Base-by-base conservation (phyloP, 2,888 invertebrate genomes). In the Drosophila testacea region DNA sequence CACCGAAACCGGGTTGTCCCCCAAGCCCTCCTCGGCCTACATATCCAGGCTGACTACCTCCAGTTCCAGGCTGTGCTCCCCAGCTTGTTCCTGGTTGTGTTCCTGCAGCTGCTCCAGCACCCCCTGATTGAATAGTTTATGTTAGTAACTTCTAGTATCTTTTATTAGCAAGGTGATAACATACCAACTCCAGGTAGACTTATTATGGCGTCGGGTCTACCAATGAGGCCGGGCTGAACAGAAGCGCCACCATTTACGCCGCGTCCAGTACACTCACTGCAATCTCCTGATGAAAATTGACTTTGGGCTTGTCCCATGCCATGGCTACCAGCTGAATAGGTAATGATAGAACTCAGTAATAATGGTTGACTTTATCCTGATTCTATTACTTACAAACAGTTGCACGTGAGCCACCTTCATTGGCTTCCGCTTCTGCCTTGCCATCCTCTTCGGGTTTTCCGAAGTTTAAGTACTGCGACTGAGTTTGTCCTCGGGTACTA, bases 241-340 rank as follows among this genome's bases (percentile, higher is more conserved):
- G 62, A 28, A 10, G 38, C 9, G 2, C 50, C 59, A 6, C 42
- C 67, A 22, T 48, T 38, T 4, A 57, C 22, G 27, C 68, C 28
- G 51, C 69, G 66, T 2, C 69, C 66, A n/a, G 68, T 30, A 38
- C 91, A 91, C 2, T 81, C 90, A 34, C 81, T 80, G 60, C 91
- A 91, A 71, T 91, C 91, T 7, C 91, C 91, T n/a, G 95, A 94
- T 67, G 95, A 94, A 52, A 96, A 96, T 92, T 97, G 97, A 92
- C 97, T 97, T 92, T 97, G 97, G 0, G 97, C 97, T 93, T 97
- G 97, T 0, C 97, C 97, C 96, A 97, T 97, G 61, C 97, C 97
- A 89, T 95, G 95, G 73, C 94, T 95, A 48, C 97, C 97, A 93
- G 94, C 97, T 97, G 81, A 79, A 54, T 16, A 10, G 42, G 34